Percentiles rank a stretch among this genome's conserved stretches.
phyloP scores from a whole-genome alignment of 1,140 invertebrate genomes.

The Acromyrmex charruanus region DNA sequence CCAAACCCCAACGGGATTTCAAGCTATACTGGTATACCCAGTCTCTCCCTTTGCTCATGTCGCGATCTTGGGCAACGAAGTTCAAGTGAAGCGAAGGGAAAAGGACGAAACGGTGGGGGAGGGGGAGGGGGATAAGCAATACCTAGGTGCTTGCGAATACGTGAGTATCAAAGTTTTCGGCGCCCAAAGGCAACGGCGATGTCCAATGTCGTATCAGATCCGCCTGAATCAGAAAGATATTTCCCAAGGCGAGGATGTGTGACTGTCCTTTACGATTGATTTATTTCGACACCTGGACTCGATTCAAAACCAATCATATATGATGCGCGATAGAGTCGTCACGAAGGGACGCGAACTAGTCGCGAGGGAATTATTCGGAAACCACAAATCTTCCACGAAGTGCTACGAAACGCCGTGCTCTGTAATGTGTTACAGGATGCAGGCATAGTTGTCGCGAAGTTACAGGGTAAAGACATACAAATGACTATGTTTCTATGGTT shows the following conservation, averaged over 20 bases:
- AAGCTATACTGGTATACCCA: constrained; percentile 44
- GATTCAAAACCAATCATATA: constrained; percentile 14
- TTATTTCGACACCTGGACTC: constrained; percentile 43
- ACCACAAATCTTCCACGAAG: constrained; percentile 26
- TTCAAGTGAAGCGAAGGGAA: constrained; percentile 54
- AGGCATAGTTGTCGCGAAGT: constrained; percentile 23
- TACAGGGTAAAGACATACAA: constrained; percentile 32
- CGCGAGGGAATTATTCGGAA: constrained; percentile 10
- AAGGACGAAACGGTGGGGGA: constrained; percentile 23
- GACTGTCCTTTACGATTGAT: constrained; percentile 38
- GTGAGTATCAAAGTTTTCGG: constrained; percentile 61
- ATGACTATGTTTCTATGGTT: constrained; percentile 24
- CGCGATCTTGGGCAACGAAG: constrained; percentile 60
- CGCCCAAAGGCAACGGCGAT: constrained; percentile 41
- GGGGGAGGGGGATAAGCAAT: background rate
- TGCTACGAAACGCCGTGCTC: too few species aligned
- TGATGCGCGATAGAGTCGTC: constrained; percentile 19
- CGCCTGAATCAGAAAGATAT: constrained; percentile 52
- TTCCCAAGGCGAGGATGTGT: constrained; percentile 16
- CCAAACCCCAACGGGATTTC: constrained; percentile 67
- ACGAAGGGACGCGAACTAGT: background rate
- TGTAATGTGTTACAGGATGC: background rate
- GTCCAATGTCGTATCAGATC: constrained; percentile 27
- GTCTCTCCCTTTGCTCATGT: constrained; percentile 35
- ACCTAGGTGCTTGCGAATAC: constrained; percentile 24